These are phyloP conservation scores for Meda fulgida DNA, from an alignment of 2,797 vertebrate genomes.

Conservation along the genomic window DNA sequence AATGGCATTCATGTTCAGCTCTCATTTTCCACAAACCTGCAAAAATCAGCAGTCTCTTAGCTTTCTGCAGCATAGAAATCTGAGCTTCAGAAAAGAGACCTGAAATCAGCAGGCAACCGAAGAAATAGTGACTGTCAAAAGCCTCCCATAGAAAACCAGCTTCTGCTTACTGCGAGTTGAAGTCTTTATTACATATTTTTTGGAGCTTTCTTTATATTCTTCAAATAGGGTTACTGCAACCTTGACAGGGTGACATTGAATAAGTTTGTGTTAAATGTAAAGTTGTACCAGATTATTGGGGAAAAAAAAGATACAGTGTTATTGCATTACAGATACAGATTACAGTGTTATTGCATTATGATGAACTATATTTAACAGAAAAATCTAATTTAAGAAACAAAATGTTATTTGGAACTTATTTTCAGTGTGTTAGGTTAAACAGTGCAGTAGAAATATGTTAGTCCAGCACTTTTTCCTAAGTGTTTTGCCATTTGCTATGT, in stretches of 20 bases:
- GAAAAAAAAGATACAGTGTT: background rate
- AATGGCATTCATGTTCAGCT: slow-evolving; percentile 48
- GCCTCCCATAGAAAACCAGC: slow-evolving; percentile 17
- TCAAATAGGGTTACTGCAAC: background rate
- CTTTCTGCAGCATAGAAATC: slow-evolving; percentile 66
- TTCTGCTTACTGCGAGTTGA: slow-evolving; percentile 23
- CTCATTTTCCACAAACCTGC: slow-evolving; percentile 41
- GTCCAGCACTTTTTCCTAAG: background rate
- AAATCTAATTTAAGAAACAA: background rate
- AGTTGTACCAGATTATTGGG: background rate
- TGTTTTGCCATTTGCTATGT: background rate
- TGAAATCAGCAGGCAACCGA: slow-evolving; percentile 74
- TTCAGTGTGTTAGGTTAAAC: background rate
- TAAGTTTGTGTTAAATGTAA: slow-evolving; percentile 1
- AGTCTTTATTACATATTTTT: slow-evolving; percentile 34
- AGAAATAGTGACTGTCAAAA: slow-evolving; percentile 22
- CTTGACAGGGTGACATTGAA: background rate
- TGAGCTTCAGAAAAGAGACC: slow-evolving; percentile 73
- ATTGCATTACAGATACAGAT: too few species aligned
- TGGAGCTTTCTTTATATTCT: slow-evolving; percentile 1
- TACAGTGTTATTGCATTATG: background rate
- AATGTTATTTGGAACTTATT: background rate
- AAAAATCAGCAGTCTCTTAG: slow-evolving; percentile 44
- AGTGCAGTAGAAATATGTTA: background rate
- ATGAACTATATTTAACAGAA: slow-evolving; percentile 17